Conservation (phyloP, 92 coral and sea anemone genomes). For the Porites cylindrica region DNA sequence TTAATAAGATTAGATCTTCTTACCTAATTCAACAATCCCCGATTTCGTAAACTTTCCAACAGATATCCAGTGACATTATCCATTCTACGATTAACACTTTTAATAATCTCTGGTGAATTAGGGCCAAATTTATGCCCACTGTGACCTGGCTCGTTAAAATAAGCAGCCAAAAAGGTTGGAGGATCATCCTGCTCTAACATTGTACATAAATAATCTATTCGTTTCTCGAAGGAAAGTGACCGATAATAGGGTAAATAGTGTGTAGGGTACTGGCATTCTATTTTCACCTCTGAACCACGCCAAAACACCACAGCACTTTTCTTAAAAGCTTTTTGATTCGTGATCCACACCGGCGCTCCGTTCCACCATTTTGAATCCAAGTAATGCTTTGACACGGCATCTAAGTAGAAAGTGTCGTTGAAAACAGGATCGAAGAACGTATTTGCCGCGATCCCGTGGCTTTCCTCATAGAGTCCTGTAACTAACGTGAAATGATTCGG, state of each 20-base stretch:
- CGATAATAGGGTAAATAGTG: too few relatives aligned
- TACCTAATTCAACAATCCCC: constrained; percentile 81
- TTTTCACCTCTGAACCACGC: constrained; percentile 87
- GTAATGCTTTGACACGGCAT: constrained; percentile 24
- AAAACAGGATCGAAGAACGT: constrained; percentile 89
- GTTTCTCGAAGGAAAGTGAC: too few relatives aligned
- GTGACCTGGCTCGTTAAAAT: too few relatives aligned
- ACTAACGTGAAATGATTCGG: constrained; percentile 95
- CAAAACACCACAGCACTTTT: constrained; percentile 92
- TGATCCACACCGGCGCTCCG: constrained; percentile 93
- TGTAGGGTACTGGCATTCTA: too few relatives aligned
- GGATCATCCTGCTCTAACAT: too few relatives aligned
- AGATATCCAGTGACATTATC: constrained; percentile 86
- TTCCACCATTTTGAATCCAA: constrained; percentile 89
- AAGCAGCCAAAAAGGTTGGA: too few relatives aligned
- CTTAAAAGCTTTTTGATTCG: constrained; percentile 84
- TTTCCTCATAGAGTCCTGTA: constrained; percentile 97
- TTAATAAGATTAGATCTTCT: not conserved
- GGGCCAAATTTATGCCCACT: too few relatives aligned
- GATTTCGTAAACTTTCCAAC: constrained; percentile 59
- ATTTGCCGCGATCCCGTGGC: constrained; percentile 91
- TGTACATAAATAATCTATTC: too few relatives aligned
- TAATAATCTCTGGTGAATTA: constrained; percentile 83
- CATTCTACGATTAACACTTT: constrained; percentile 66
- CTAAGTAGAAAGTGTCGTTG: constrained; percentile 74